These are phyloP conservation scores for Phymastichus coffea DNA, from an alignment of 1,140 invertebrate genomes.

Conservation along the genomic window DNA sequence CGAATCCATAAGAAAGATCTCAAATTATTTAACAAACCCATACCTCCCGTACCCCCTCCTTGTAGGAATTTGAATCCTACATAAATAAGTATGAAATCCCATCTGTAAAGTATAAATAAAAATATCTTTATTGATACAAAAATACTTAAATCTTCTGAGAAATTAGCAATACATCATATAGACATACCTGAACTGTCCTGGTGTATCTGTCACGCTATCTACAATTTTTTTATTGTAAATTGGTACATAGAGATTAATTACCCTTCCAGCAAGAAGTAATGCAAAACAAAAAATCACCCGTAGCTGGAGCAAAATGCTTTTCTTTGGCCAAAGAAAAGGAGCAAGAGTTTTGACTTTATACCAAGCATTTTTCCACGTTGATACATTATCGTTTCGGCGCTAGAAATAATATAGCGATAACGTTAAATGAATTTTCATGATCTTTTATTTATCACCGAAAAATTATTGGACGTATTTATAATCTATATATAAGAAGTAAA, in stretches of 20 bases:
- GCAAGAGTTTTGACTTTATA: conserved; percentile 77
- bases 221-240: conserved; percentile 89
- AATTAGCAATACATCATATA: conserved; percentile 9
- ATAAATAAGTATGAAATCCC: conserved; percentile 87
- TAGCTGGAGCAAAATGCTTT: conserved; percentile 73
- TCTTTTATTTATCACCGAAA: neutral
- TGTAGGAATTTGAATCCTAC: conserved; percentile 88
- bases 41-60: conserved; percentile 86
- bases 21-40: conserved; percentile 90
- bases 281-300: conserved; percentile 82
- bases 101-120: conserved; percentile 56
- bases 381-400: conserved; percentile 61
- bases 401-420: no score
- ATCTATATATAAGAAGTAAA: neutral
- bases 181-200: conserved; percentile 42
- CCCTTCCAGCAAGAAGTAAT: conserved; percentile 75
- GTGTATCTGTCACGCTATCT: conserved; percentile 52
- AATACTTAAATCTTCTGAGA: neutral
- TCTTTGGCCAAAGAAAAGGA: conserved; percentile 95
- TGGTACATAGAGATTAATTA: conserved; percentile 91
- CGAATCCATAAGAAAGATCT: conserved; percentile 91
- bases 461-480: neutral
- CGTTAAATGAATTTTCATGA: no score
- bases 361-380: conserved; percentile 78
- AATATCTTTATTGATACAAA: conserved; percentile 1